Evolutionary conservation across 2,888 invertebrate species (phyloP), one percentile per base, ranked within the genome.

Genomic region (Oligia strigilis): DNA sequence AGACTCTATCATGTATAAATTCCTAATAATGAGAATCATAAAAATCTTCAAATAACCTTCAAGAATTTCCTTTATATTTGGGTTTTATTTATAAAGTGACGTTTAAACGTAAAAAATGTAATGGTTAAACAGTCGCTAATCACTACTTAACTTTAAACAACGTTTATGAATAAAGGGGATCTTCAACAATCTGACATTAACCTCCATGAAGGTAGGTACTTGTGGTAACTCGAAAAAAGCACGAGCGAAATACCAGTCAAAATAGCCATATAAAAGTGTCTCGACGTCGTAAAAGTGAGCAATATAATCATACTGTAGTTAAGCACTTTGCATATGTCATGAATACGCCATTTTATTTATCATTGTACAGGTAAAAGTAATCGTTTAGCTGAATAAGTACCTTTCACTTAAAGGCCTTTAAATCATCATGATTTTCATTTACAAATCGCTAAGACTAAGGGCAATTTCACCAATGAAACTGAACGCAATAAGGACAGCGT

Each of bases 261-360:
- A 86, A 86, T 78, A 80, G 77, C 80, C 73, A 79, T 84, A 88
- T 86, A 87, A 86, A 85, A 88, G 84, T 87, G 87, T 88, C 89
- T 85, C 82, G 82, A 76, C 81, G 40, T 87, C 87, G 81, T 89
- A 87, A 88, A 82, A 69, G 72, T 85, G 75, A 75, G 79, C 76
- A 80, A 85, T 87, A 85, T 77, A 75, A 80, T 88, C 79, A 85
- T 82, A 79, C 67, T 82, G 85, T 69, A 77, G 46, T 75, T 80
- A 75, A 40, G 62, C 75, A 77, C 80, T 80, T 77, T 64, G 66
- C 80, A 74, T 79, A 84, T 78, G 73, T 78, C 77, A 87, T 74
- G 69, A 87, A 74, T 64, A 78, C 62, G 64, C 69, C 66, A 83
- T 84, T 71, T 49, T 82, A 62, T 85, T 77, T 58, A 67, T 77